Percentiles rank a stretch among this genome's conserved stretches.
These are phyloP conservation scores for Tylochromis polylepis DNA, from an alignment of 2,113 vertebrate species.

Conservation along the genomic window DNA sequence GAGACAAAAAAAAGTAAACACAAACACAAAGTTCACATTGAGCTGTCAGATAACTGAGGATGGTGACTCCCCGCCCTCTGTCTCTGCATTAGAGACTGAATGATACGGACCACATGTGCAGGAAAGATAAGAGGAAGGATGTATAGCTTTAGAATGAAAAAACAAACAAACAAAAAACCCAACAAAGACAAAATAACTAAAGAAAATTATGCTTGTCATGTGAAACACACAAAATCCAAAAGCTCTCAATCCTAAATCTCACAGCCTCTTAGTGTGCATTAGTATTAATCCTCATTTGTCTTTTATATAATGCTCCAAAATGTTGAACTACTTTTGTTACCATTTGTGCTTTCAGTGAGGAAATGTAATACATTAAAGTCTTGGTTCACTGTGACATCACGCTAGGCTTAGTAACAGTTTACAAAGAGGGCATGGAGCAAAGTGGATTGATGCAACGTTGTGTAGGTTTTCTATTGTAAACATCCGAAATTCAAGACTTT, in stretches of 20 bases:
- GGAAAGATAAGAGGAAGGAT: slow-evolving; percentile 45
- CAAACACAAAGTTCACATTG: not conserved
- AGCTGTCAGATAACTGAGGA: not conserved
- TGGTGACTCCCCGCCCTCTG: slow-evolving; percentile 21
- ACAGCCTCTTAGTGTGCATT: not conserved
- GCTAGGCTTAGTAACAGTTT: slow-evolving; percentile 14
- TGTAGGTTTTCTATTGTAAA: not conserved
- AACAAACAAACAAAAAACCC: not conserved
- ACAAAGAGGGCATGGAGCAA: slow-evolving; percentile 27
- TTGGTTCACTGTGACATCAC: slow-evolving; percentile 11
- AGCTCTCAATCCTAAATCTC: not conserved
- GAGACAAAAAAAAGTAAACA: not conserved
- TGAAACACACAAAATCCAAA: not conserved
- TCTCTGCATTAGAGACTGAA: slow-evolving; percentile 23
- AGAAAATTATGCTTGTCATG: not conserved
- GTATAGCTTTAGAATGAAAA: not conserved
- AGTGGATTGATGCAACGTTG: not conserved
- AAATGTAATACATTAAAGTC: not conserved
- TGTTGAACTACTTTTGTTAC: not conserved
- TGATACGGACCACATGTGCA: slow-evolving; percentile 35
- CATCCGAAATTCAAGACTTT: not conserved
- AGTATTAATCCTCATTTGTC: not conserved
- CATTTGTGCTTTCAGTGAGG: not conserved
- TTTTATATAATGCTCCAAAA: not conserved
- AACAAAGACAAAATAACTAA: not conserved